A percentile compares a stretch with the other conserved stretches of the same genome.
Evolutionary conservation across 1,140 invertebrate genomes (phyloP).

Genomic region (Pseudomyrmex sp.): DNA sequence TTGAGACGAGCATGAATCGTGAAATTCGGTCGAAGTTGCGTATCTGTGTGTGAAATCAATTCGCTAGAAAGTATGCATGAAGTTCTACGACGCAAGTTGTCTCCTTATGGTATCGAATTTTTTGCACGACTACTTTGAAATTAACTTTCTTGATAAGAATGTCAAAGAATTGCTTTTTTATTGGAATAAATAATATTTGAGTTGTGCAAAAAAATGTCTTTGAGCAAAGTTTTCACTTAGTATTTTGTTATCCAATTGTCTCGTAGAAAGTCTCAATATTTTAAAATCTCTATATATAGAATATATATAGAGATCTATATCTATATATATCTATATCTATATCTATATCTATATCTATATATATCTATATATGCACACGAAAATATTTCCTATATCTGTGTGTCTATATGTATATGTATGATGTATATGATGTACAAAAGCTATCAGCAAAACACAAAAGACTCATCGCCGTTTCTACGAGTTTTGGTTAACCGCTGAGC

Average conservation of each 20-base stretch:
- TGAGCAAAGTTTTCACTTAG: neutral
- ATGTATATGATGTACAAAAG: conserved; percentile 7
- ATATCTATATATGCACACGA: neutral
- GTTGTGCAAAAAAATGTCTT: neutral
- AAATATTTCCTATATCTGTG: neutral
- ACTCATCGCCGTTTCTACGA: conserved; percentile 42
- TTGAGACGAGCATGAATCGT: conserved; percentile 58
- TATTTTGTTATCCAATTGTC: too few species aligned
- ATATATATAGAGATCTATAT: too few species aligned
- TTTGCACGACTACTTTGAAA: neutral
- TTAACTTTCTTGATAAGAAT: neutral
- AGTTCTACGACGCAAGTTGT: neutral
- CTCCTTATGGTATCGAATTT: neutral
- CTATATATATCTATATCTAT: too few species aligned
- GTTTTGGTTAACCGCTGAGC: conserved; percentile 55
- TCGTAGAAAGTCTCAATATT: too few species aligned
- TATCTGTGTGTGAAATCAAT: conserved; percentile 39
- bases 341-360: too few species aligned
- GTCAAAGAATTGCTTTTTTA: neutral
- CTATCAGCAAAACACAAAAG: conserved; percentile 30
- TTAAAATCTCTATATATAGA: too few species aligned
- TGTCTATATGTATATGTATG: neutral
- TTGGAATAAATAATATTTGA: neutral
- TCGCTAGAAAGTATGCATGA: conserved; percentile 15
- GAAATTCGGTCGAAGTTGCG: conserved; percentile 31